Evolutionary conservation across 35 echinoderm and acorn worm genomes (phyloP), one percentile per base, ranked within the genome.

Genomic region (Diadema setosum): DNA sequence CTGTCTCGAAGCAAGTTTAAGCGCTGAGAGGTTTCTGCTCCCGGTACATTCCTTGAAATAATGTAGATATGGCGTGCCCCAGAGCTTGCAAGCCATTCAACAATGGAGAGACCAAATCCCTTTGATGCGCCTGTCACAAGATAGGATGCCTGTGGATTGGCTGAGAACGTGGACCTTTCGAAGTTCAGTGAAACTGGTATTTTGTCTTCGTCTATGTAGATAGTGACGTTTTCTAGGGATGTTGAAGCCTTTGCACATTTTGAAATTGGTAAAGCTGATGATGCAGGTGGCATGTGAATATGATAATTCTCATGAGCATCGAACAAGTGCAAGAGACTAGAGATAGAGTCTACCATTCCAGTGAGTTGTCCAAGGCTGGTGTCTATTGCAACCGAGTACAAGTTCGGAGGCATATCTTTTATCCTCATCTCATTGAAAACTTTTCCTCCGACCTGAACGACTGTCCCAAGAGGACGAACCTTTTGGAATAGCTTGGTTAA

Each of bases 71-170:
- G 81, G 20, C 86, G 73, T 6, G 96, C 96, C 8, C 96, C 96
- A 61, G 65, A 85, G 55, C 89, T 86, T 12, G 94, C 96, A 32
- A 98, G 55, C 96, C 96, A 98, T 44, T 94, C 96, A 0, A 98
- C 87, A 24, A 94, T 70, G 30, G 91, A 84, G 42, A 94, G 42
- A 29, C 96, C 96, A 82, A 94, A 94, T 21, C 96, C 96, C 81
- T 85, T 94, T 16, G 96, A 94, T 8, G 92, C 96, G 30, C 96
- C 96, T 69, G 96, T 98, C 4, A 98, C 96, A 20, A 98, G 58
- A 67, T 94, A 98, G 8, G 96, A 90, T 42, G 89, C 85, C 36
- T 94, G 84, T 42, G 80, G 65, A 60, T 90, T 98, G 12, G 89
- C 92, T 8, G 88, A 67, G 58, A 98, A 98, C 24, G 81, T 69